Base-by-base conservation (phyloP, 2,797 vertebrate species). In the Lithobates sylvaticus region DNA sequence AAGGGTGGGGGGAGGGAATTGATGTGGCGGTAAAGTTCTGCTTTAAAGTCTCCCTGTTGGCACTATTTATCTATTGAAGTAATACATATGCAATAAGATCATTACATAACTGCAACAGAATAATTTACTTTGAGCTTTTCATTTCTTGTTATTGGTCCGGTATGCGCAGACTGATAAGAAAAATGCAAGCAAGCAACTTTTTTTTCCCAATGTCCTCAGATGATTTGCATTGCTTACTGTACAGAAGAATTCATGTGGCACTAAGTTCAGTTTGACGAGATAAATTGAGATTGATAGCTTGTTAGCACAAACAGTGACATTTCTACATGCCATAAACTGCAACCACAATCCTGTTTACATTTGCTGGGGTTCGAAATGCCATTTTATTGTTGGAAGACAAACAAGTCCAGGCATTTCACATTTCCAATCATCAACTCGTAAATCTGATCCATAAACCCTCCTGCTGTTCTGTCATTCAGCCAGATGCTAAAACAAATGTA, bases 341-440 rank as follows among this genome's bases (percentile, higher is more conserved):
- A 61, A 61, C 21, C 50, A 70, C 68, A 64, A 21, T 64, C n/a
- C 12, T 44, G 68, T 73, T 72, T 72, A 72, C 50, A 84, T 77
- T 39, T 58, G 16, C 76, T 65, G 58, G 54, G 34, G 16, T 75
- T 75, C 77, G 75, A 80, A 79, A 80, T 61, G 26, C 42, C 21
- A 70, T 54, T 85, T 86, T 86, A 86, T 86, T 69, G 77, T 70
- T 81, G n/a, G n/a, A 86, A 74, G 70, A 44, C 84, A 85, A 85
- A 85, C 84, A 86, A 81, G 8, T 58, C 44, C 61, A 81, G 76
- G 73, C 78, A 58, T 42, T 72, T 26, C n/a, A n/a, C 84, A 29
- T 15, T 67, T 73, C 76, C 84, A 54, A 85, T 67, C 42, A 70
- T 34, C 32, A 12, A 34, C 64, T 81, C 72, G 34, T 85, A 75